Percentiles rank a stretch among this genome's conserved stretches.
These are phyloP conservation scores for Odontophorus gujanensis DNA, from an alignment of 2,113 vertebrate species.

Conservation along the genomic window DNA sequence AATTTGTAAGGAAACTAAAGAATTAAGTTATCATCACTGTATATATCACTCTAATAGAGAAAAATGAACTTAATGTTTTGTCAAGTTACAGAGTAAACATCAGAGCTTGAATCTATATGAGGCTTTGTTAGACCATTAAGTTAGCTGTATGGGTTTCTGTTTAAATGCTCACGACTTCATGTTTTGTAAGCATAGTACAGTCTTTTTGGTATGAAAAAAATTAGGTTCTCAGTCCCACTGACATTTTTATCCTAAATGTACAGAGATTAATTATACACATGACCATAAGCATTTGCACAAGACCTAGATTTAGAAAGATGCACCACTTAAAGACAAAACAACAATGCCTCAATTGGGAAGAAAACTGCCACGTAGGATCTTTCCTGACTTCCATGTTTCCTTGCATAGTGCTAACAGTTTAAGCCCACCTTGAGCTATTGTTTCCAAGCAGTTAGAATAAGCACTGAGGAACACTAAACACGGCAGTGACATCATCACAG, in stretches of 20 bases:
- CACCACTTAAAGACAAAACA: background rate
- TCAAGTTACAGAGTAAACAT: rapidly evolving
- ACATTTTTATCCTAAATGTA: background rate
- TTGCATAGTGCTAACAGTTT: rapidly evolving
- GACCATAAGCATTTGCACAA: rapidly evolving
- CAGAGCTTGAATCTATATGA: background rate
- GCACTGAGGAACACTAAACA: background rate
- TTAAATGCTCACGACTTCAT: rapidly evolving
- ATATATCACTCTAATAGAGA: background rate
- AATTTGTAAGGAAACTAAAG: background rate
- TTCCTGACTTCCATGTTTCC: background rate
- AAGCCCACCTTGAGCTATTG: background rate
- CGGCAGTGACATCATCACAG: background rate
- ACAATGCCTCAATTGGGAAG: rapidly evolving
- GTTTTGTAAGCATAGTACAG: rapidly evolving
- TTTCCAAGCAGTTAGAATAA: background rate
- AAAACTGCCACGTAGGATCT: background rate
- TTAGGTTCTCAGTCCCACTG: background rate
- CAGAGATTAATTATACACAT: background rate
- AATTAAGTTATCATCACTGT: background rate
- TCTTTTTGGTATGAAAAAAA: background rate
- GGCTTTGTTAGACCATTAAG: background rate
- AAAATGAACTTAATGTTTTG: background rate
- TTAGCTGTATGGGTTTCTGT: rapidly evolving
- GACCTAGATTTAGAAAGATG: rapidly evolving